Conservation (phyloP, 2,888 invertebrate genomes). For the Tachina grossa region DNA sequence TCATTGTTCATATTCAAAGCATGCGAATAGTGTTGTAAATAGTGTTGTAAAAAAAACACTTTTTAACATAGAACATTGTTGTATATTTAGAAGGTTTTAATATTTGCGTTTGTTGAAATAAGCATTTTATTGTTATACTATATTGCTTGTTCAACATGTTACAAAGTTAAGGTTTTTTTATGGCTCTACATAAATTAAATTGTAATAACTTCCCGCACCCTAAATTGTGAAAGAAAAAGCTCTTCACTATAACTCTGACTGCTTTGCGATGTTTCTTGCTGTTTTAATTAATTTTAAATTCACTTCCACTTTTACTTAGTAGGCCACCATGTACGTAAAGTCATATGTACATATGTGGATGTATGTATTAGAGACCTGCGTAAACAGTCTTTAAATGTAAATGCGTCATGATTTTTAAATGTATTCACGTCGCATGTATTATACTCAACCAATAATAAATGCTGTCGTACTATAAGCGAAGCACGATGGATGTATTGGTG, state of each 20-base stretch:
- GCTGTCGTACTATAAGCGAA: no score
- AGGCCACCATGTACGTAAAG: background rate
- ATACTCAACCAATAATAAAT: no score
- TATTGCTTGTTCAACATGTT: constrained; percentile 34
- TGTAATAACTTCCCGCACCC: constrained; percentile 59
- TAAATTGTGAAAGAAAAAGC: background rate
- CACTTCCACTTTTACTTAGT: constrained; percentile 39
- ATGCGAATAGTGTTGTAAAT: constrained; percentile 27
- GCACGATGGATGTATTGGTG: no score
- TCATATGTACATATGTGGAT: no score
- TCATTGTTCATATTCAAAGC: background rate
- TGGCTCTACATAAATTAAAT: constrained; percentile 42
- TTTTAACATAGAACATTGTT: constrained; percentile 33
- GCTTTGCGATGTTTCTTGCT: background rate
- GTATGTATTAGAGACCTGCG: no score
- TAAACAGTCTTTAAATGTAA: no score
- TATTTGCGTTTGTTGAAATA: constrained; percentile 12
- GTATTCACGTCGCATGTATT: no score
- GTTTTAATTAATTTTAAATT: constrained; percentile 44
- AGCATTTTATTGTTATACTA: constrained; percentile 22
- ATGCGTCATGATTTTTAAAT: no score
- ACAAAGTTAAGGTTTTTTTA: constrained; percentile 51
- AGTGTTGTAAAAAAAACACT: constrained; percentile 49
- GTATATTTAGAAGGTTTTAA: background rate
- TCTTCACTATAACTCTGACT: background rate